Conservation (phyloP, 1,140 invertebrate species). For the Neotoxoptera formosana region DNA sequence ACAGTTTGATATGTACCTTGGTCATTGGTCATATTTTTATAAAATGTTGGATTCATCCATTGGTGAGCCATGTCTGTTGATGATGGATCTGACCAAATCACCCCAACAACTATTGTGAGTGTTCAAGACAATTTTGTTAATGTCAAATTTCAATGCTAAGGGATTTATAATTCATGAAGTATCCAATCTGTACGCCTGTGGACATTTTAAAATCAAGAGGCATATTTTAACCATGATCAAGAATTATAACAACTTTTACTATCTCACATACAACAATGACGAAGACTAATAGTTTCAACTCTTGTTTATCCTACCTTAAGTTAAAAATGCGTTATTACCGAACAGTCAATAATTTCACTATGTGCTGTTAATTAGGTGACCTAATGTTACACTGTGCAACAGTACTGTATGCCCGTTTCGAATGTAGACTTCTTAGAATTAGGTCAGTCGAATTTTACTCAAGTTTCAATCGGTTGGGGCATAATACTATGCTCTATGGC, state of each 20-base stretch:
- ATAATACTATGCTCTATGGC: background rate
- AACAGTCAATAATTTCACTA: background rate
- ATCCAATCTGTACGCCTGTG: background rate
- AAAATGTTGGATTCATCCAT: conserved; percentile 77
- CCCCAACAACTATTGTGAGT: background rate
- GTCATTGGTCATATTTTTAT: conserved; percentile 69
- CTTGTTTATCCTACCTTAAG: background rate
- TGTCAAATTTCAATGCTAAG: background rate
- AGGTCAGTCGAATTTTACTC: background rate
- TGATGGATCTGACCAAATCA: background rate
- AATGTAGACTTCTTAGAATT: background rate
- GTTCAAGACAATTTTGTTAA: background rate
- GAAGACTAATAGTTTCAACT: background rate
- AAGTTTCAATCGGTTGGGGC: background rate
- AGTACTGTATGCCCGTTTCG: background rate
- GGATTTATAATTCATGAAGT: background rate
- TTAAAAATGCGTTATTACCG: background rate
- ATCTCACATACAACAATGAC: background rate
- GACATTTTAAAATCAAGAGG: background rate
- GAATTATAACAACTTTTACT: background rate
- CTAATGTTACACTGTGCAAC: background rate
- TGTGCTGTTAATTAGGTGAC: background rate
- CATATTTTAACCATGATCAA: background rate
- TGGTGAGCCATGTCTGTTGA: conserved; percentile 62
- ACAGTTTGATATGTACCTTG: conserved; percentile 63